A percentile compares a stretch with the other conserved stretches of the same genome.
Conservation (phyloP, 2,113 vertebrate genomes). For the Apodemus speciosus region DNA sequence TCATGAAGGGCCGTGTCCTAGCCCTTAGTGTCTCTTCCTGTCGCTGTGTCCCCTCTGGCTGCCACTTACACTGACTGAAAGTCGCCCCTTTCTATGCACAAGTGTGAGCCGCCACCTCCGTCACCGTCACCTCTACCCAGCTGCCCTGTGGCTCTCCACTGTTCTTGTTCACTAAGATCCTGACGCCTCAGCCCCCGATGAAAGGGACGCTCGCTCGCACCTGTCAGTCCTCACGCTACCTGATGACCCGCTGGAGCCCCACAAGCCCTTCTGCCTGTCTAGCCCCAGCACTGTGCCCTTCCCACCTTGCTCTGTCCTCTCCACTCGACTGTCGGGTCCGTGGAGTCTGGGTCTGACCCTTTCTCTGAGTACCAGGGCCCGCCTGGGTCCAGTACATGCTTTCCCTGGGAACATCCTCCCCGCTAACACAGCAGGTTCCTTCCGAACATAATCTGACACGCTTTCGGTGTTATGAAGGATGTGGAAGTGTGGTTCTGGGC, state of each 20-base stretch:
- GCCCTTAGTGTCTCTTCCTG: not conserved
- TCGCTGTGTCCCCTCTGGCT: not conserved
- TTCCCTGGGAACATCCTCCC: not conserved
- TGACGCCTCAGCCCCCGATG: not conserved
- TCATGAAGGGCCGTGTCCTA: not conserved
- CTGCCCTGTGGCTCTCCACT: not conserved
- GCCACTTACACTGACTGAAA: rapidly evolving
- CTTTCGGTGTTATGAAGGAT: not conserved
- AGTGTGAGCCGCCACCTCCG: too few species aligned
- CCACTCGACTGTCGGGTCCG: too few species aligned
- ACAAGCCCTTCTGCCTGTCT: rapidly evolving
- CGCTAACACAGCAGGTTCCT: not conserved
- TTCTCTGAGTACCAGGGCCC: not conserved
- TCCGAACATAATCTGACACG: not conserved
- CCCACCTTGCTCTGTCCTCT: not conserved
- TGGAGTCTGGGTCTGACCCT: not conserved
- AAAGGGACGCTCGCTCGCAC: not conserved
- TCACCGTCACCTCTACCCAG: not conserved
- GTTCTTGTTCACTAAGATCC: not conserved
- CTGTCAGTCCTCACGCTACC: not conserved
- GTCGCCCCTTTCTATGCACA: too few species aligned
- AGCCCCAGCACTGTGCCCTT: rapidly evolving
- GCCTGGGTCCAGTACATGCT: rapidly evolving
- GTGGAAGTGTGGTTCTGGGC: not conserved
- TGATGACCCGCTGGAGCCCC: not conserved